A percentile compares a stretch with the other conserved stretches of the same genome.
phyloP scores from a whole-genome alignment of 2,113 vertebrate species.

The Fregata magnificens region DNA sequence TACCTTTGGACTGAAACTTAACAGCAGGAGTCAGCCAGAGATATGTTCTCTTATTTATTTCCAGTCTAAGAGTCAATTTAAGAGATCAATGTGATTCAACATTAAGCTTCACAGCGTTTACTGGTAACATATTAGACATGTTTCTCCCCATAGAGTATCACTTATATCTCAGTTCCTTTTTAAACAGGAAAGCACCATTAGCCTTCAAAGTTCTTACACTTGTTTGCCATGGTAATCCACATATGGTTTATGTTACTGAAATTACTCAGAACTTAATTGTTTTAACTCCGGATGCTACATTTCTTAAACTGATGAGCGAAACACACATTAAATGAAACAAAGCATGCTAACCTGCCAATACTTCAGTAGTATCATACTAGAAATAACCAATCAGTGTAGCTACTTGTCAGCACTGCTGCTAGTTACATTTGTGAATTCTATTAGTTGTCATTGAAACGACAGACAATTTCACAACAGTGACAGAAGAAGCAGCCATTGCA shows the following conservation, averaged over 20 bases:
- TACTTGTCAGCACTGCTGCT: background rate
- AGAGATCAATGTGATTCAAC: background rate
- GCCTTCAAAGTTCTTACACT: background rate
- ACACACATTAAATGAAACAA: background rate
- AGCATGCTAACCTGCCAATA: background rate
- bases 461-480: background rate
- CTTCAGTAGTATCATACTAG: background rate
- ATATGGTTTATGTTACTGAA: background rate
- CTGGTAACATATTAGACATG: background rate
- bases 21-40: background rate
- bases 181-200: background rate
- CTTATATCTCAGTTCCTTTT: background rate
- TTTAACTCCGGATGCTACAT: background rate
- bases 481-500: background rate
- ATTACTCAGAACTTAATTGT: background rate
- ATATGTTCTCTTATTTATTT: background rate
- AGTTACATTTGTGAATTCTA: background rate
- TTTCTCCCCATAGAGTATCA: background rate
- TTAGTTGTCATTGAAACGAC: accelerated
- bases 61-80: background rate
- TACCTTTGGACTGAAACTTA: background rate
- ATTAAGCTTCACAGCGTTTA: background rate
- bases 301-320: background rate
- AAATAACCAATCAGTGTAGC: background rate
- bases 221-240: background rate